Percentiles rank a stretch among this genome's conserved stretches.
phyloP scores from a whole-genome alignment of 2,888 invertebrate species.

The Choreutis nemorana region DNA sequence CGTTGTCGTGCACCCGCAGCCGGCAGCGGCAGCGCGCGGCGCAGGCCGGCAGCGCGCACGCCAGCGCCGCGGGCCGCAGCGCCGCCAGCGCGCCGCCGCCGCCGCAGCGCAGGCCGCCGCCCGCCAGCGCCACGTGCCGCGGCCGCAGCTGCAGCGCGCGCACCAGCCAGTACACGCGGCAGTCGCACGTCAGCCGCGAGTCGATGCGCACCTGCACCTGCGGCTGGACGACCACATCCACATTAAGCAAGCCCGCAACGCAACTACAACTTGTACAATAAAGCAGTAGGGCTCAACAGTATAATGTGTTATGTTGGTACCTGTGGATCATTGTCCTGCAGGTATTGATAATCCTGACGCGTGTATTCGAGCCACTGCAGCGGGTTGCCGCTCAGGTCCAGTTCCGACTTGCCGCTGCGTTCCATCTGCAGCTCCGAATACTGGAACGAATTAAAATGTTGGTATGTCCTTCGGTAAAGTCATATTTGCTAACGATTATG shows the following conservation, averaged over 20 bases:
- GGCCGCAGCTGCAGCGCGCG: constrained; percentile 13
- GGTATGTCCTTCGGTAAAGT: no score
- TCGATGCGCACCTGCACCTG: constrained; percentile 7
- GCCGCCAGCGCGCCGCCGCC: constrained; percentile 11
- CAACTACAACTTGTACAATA: no score
- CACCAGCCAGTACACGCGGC: constrained; percentile 17
- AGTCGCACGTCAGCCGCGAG: constrained; percentile 17
- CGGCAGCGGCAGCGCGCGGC: not conserved
- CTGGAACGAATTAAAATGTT: no score
- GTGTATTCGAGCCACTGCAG: constrained; percentile 10
- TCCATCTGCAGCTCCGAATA: not conserved
- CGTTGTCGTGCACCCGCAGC: constrained; percentile 3
- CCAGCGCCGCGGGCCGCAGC: constrained; percentile 12
- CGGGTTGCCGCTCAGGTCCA: constrained; percentile 14
- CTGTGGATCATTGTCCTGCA: not conserved
- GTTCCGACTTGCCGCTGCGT: constrained; percentile 4
- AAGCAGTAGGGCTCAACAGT: not conserved
- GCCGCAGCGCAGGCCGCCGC: constrained; percentile 12
- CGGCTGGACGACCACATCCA: no score
- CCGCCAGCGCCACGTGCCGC: constrained; percentile 7
- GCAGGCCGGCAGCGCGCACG: constrained; percentile 8
- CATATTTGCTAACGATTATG: no score
- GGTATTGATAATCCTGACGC: constrained; percentile 8
- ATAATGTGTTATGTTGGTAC: not conserved
- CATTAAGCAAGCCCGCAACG: no score